Conservation (phyloP, 2,113 vertebrate species). For the Madoqua kirkii region DNA sequence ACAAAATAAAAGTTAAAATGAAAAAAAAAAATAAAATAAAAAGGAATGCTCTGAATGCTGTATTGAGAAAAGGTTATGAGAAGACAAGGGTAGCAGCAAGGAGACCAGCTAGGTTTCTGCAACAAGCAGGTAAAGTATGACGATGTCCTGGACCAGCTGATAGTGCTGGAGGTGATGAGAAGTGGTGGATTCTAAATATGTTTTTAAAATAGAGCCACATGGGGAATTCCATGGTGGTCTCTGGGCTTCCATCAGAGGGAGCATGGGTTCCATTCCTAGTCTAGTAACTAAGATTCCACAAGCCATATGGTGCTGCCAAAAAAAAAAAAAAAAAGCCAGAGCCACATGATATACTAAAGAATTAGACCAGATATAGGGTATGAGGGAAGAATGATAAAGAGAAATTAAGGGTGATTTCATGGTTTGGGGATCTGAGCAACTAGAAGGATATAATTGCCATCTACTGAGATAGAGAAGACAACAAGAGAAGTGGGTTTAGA, state of each 20-base stretch:
- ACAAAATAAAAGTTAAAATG: neutral
- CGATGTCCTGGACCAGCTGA: neutral
- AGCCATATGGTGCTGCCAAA: neutral
- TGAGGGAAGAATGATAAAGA: neutral
- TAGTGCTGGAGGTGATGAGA: neutral
- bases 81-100: neutral
- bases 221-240: neutral
- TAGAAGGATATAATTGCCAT: neutral
- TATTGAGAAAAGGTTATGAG: neutral
- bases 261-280: neutral
- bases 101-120: neutral
- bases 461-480: neutral
- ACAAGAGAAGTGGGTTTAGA: neutral
- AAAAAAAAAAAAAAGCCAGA: neutral
- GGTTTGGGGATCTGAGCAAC: neutral
- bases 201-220: neutral
- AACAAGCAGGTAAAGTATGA: neutral
- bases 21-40: neutral
- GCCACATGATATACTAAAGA: neutral
- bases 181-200: neutral
- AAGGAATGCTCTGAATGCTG: neutral
- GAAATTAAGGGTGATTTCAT: neutral
- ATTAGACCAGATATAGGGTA: neutral
- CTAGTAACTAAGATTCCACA: neutral
- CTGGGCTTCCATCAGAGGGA: neutral